Conservation (phyloP, 2,888 invertebrate species). For the Heliconius charithonia region DNA sequence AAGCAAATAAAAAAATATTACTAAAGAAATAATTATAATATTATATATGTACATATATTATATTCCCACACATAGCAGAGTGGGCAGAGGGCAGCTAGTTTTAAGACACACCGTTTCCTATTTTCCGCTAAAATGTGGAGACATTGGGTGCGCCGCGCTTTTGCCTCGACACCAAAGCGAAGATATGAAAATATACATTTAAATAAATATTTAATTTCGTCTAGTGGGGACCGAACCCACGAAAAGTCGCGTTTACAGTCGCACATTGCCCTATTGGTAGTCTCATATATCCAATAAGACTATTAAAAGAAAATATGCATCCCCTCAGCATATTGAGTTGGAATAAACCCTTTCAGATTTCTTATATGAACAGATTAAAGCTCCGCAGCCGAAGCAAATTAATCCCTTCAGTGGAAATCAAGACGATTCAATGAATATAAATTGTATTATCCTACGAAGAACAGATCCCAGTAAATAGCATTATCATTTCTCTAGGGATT, state of each 20-base stretch:
- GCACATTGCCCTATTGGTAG: too few species aligned
- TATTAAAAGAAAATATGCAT: constrained; percentile 9
- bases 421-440: constrained; percentile 46
- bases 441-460: constrained; percentile 42
- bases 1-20: not conserved
- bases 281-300: too few species aligned
- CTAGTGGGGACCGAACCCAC: too few species aligned
- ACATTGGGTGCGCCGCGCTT: too few species aligned
- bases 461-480: constrained; percentile 40
- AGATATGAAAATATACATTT: too few species aligned
- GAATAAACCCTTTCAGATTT: constrained; percentile 19
- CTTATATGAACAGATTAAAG: constrained; percentile 31
- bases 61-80: too few species aligned
- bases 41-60: not conserved
- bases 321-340: not conserved
- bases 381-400: constrained; percentile 39
- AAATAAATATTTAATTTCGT: too few species aligned
- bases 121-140: too few species aligned
- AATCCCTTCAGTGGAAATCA: constrained; percentile 41
- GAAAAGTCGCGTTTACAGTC: too few species aligned
- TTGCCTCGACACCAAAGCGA: too few species aligned
- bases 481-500: constrained; percentile 40
- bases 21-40: not conserved
- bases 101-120: too few species aligned
- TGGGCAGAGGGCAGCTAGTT: too few species aligned